Base-by-base conservation (phyloP, 2,797 vertebrate genomes). In the Sarcophilus harrisii region DNA sequence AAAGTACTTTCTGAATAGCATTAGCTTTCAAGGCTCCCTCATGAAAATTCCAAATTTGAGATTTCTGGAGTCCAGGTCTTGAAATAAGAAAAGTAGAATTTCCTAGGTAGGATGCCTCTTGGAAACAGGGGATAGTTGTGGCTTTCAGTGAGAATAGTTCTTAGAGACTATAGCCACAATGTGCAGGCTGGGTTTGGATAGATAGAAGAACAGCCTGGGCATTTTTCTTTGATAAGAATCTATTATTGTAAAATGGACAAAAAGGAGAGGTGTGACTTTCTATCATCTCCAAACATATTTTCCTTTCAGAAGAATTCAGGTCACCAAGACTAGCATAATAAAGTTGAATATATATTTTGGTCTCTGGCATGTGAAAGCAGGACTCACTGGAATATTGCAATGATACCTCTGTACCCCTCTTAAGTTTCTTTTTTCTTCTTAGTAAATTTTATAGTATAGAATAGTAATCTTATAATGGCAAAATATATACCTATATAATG, bases 371-470 rank as follows among this genome's bases (percentile, higher is more conserved):
- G 66, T 21, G 66, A 73, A 73, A 38, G 66, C 1, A 18, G 13
- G 32, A 24, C 0, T 73, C n/a, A 38, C 16, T 73, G 6, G 6
- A 21, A 73, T 38, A 38, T 73, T 52, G 52, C 52, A 52, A 52
- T 52, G 52, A 5, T 52, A 5, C 0, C 6, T 52, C 52, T 52
- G 52, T 52, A 52, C 52, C 52, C 52, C 52, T 52, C 14, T 29
- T n/a, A 5, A 66, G 14, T 66, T n/a, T 66, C 14, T 52, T 66
- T 66, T 66, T n/a, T 66, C 62, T n/a, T 66, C 62, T 66, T n/a
- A 5, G 0, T 0, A 13, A 14, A n/a, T 1, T 66, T 14, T 4
- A 66, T 14, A 66, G 4, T n/a, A 66, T 66, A 13, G 3, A 11
- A 30, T 62, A 0, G 11, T 66, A 14, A 52, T 5, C 52, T 60